These are phyloP conservation scores for Lophura nycthemera DNA, from an alignment of 2,113 vertebrate species.

Conservation along the genomic window DNA sequence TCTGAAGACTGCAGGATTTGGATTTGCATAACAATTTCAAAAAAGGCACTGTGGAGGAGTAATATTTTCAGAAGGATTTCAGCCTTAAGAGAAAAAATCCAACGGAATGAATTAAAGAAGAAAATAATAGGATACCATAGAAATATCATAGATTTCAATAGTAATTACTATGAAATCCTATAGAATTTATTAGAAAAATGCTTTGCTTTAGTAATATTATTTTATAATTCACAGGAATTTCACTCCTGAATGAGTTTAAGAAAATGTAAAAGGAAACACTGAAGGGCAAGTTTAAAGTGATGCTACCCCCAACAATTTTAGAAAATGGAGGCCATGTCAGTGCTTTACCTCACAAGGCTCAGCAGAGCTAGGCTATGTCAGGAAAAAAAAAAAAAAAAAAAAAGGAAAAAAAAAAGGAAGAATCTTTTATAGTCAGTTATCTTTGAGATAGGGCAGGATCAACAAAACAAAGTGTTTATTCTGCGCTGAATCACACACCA, in stretches of 20 bases:
- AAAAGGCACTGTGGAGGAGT: neutral
- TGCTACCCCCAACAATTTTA: neutral
- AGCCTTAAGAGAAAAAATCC: neutral
- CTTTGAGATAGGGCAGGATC: neutral
- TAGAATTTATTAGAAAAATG: neutral
- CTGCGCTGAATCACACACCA: neutral
- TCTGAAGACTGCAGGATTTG: slow-evolving; percentile 20
- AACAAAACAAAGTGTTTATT: neutral
- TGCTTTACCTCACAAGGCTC: neutral
- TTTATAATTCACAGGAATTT: neutral
- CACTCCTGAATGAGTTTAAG: neutral
- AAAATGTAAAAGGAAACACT: neutral
- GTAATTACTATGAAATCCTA: neutral
- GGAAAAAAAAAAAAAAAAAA: neutral
- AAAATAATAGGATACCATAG: neutral
- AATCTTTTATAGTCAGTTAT: neutral
- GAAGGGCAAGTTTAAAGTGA: neutral
- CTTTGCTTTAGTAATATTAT: neutral
- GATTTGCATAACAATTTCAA: slow-evolving; percentile 42
- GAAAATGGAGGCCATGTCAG: neutral
- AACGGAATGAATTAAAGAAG: neutral
- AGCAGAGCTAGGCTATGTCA: neutral
- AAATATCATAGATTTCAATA: neutral
- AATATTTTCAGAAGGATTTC: slow-evolving; percentile 6
- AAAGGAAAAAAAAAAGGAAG: neutral